Evolutionary conservation across 2,113 vertebrate species (phyloP).

Genomic region (Orycteropus afer): DNA sequence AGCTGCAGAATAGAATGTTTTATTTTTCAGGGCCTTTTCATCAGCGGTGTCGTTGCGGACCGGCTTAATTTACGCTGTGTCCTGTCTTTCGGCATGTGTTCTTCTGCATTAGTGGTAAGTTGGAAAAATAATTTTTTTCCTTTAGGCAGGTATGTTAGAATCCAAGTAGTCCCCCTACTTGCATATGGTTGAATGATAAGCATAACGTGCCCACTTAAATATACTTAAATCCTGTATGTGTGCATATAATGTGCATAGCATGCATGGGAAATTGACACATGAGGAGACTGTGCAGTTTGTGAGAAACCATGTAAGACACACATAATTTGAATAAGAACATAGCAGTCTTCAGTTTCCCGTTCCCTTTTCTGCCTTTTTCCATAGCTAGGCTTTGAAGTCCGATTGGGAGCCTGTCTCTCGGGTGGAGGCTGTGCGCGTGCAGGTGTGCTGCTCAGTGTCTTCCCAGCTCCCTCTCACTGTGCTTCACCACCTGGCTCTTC

Average conservation of each 20-base stretch:
- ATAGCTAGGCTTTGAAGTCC: neutral
- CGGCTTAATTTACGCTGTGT: slow-evolving; percentile 95
- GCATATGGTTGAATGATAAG: too few relatives aligned
- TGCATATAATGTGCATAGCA: too few relatives aligned
- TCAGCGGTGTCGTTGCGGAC: slow-evolving; percentile 95
- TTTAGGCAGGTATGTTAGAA: neutral
- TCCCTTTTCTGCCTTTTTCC: neutral
- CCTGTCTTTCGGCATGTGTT: slow-evolving; percentile 95
- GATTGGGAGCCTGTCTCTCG: neutral
- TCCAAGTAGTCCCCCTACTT: neutral
- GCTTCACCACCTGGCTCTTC: too few relatives aligned
- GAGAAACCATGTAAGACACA: too few relatives aligned
- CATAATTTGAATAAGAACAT: neutral
- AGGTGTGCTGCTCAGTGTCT: too few relatives aligned
- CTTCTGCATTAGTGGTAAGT: slow-evolving; percentile 95
- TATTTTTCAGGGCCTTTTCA: slow-evolving; percentile 92
- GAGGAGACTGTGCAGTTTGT: too few relatives aligned
- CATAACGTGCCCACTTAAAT: too few relatives aligned
- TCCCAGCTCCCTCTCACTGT: too few relatives aligned
- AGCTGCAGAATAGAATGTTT: slow-evolving; percentile 8
- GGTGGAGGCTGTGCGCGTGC: too few relatives aligned
- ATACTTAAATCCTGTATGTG: too few relatives aligned
- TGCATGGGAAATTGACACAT: too few relatives aligned
- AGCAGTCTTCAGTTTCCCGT: neutral
- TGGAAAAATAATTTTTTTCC: neutral